Evolutionary conservation across 2,113 vertebrate species (phyloP), one percentile per base, ranked within the genome.

Genomic region (Guaruba guarouba): DNA sequence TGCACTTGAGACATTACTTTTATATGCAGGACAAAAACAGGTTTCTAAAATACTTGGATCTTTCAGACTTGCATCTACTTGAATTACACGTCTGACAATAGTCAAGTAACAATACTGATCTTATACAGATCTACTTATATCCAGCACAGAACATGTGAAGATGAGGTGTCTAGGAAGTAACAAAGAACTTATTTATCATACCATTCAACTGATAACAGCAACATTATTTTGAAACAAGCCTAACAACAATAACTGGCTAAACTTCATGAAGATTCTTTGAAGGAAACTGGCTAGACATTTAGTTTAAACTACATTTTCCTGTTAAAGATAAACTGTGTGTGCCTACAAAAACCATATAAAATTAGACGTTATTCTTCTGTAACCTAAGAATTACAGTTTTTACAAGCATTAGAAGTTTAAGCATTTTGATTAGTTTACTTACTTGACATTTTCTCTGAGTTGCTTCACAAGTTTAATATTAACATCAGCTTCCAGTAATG

Each of bases 401-500:
- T 39, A 55, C 18, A 67, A 77, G 46, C 35, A 35, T 43, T 20
- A 33, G 9, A 78, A 87, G 3, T 84, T 55, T 83, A 79, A 85
- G 17, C 13, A 75, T 68, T 54, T 80, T 90, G 14, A 93, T 94
- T 96, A 82, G 57, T 96, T 89, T 64, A 98, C 99, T 98, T 98
- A 99, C 99, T 99, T 99, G 97, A 99, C 99, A 98, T 99, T 99
- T 98, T 99, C 99, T 98, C 99, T 98, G 76, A 99, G 98, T 95
- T 99, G 99, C 91, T 99, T 99, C 93, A 99, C 99, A 96, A 99
- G 98, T 92, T 99, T 99, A 97, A 99, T 99, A 98, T 99, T 99
- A 87, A 99, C 99, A 93, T 99, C 99, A 52, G 99, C 99, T 98
- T 99, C 99, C 83, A 99, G 97, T 93, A 99, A 97, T 88, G 99